Conservation (phyloP, 2,113 vertebrate genomes). For the Fulmarus glacialis region DNA sequence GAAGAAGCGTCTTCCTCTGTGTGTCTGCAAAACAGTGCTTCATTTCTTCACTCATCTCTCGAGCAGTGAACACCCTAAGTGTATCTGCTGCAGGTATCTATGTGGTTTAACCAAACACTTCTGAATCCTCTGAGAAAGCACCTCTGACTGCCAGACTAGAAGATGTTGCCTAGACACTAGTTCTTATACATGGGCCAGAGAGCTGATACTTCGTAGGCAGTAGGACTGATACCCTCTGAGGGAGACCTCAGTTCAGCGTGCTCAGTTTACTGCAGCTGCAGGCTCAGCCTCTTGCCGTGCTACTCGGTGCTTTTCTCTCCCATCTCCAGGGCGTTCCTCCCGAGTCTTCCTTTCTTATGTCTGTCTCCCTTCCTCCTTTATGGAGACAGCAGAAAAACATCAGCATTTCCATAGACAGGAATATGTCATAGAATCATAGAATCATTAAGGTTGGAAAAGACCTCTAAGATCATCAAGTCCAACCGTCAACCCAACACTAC, state of each 20-base stretch:
- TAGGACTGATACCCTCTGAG: background rate
- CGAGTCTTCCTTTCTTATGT: background rate
- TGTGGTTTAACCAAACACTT: background rate
- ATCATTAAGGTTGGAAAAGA: too few relatives aligned
- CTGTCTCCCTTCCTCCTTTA: background rate
- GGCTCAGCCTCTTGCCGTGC: background rate
- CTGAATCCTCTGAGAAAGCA: background rate
- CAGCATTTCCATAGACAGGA: background rate
- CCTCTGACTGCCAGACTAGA: background rate
- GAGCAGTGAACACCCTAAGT: background rate
- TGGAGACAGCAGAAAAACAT: background rate
- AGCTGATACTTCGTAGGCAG: background rate
- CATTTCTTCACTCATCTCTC: background rate
- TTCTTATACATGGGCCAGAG: too few relatives aligned
- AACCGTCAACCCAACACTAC: too few relatives aligned
- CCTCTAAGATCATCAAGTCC: too few relatives aligned
- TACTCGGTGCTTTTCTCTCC: background rate
- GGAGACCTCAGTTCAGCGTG: background rate
- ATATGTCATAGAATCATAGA: too few relatives aligned
- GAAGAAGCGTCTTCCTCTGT: background rate
- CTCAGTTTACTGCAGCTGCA: background rate
- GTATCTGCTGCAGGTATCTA: background rate
- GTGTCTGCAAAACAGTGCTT: background rate
- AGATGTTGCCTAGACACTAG: background rate
- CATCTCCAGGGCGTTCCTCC: background rate